Percentiles rank a stretch among this genome's conserved stretches.
Conservation (phyloP, 2,888 invertebrate species). For the Physocephala rufipes region DNA sequence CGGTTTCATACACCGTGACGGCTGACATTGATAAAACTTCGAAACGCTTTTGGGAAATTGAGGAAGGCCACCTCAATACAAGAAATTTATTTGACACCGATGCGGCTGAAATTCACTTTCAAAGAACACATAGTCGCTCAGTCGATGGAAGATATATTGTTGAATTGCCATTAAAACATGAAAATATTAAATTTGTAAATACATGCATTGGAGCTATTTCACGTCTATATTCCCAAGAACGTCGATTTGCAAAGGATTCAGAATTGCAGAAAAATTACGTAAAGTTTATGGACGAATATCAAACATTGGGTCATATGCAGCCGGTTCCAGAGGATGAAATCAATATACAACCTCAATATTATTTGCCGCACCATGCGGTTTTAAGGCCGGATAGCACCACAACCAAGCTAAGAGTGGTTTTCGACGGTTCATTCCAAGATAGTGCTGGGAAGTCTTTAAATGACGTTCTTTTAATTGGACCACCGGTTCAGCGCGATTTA, state of each 20-base stretch:
- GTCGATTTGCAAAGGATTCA: background rate
- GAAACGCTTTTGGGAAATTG: no score
- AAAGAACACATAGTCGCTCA: background rate
- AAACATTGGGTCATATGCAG: background rate
- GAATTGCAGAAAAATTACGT: background rate
- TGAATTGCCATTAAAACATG: background rate
- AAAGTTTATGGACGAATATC: background rate
- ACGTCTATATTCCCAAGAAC: background rate
- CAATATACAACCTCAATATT: background rate
- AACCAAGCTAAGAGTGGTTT: background rate
- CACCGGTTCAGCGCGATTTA: conserved; percentile 7
- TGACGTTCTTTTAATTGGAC: background rate
- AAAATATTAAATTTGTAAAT: background rate
- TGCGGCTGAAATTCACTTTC: conserved; percentile 8
- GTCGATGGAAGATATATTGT: conserved; percentile 1
- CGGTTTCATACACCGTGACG: background rate
- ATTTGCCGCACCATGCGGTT: conserved; percentile 1
- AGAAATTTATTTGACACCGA: background rate
- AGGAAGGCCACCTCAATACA: background rate
- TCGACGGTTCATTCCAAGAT: conserved; percentile 3
- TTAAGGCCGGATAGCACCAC: conserved; percentile 10
- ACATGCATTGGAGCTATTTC: background rate
- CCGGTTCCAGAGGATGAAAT: conserved; percentile 1
- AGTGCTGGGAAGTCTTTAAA: background rate
- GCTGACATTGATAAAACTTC: background rate